A percentile compares a stretch with the other conserved stretches of the same genome.
Evolutionary conservation across 2,888 invertebrate genomes (phyloP).

Genomic region (Cantharis lateralis): DNA sequence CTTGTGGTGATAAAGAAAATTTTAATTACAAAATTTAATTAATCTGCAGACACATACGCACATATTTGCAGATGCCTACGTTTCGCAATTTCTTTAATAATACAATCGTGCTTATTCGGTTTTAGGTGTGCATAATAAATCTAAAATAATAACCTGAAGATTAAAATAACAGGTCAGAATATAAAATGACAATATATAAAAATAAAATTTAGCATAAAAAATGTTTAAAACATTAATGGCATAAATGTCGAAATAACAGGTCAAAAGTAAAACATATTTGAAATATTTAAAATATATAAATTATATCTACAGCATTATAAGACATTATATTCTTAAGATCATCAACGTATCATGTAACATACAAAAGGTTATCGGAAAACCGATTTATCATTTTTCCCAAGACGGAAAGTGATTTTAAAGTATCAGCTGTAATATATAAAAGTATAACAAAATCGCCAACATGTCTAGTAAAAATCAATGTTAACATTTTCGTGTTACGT

Average conservation of each 20-base stretch:
- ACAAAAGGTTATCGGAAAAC: slow-evolving; percentile 14
- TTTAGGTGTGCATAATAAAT: not conserved
- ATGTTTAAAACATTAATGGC: not conserved
- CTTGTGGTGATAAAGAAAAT: not conserved
- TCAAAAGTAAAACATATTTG: not conserved
- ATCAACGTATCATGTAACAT: slow-evolving; percentile 20
- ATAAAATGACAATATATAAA: too few relatives aligned
- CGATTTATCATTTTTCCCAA: slow-evolving; percentile 13
- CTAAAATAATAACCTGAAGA: not conserved
- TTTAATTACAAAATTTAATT: not conserved
- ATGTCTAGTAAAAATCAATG: not conserved
- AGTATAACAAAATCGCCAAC: slow-evolving; percentile 4
- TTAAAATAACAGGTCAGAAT: not conserved
- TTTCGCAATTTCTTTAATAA: not conserved
- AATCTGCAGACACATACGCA: not conserved
- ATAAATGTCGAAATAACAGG: not conserved
- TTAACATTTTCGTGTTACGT: not conserved
- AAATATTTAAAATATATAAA: not conserved
- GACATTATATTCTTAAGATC: slow-evolving; percentile 13
- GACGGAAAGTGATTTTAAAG: slow-evolving; percentile 16
- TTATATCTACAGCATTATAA: not conserved
- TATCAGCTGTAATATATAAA: slow-evolving; percentile 6
- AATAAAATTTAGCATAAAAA: too few relatives aligned
- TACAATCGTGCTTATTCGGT: not conserved
- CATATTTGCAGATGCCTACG: not conserved